Evolutionary conservation across 2,888 invertebrate species (phyloP).

Genomic region (Brachylomia viminalis): DNA sequence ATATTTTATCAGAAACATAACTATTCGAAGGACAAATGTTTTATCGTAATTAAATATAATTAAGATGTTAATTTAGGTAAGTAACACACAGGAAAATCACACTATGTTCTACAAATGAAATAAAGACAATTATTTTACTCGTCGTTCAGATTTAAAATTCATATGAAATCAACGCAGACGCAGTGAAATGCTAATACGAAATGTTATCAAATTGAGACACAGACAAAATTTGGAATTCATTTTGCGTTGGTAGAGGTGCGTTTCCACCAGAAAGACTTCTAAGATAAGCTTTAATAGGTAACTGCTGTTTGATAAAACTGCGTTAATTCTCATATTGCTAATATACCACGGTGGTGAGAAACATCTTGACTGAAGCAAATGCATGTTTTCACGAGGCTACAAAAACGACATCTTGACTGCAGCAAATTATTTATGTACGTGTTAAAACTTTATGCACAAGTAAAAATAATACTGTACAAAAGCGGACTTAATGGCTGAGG

Average conservation of each 20-base stretch:
- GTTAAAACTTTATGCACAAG: too few relatives aligned
- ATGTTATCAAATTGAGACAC: slow-evolving; percentile 68
- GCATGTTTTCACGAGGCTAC: not conserved
- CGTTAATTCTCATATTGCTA: not conserved
- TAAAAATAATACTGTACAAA: too few relatives aligned
- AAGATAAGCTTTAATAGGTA: not conserved
- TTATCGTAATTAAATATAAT: slow-evolving; percentile 15
- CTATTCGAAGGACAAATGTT: slow-evolving; percentile 25
- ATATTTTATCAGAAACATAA: slow-evolving; percentile 3
- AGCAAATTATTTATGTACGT: too few relatives aligned
- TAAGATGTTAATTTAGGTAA: slow-evolving; percentile 27
- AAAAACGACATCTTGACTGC: too few relatives aligned
- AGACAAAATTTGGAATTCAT: slow-evolving; percentile 70
- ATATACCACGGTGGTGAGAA: not conserved
- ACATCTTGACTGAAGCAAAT: not conserved
- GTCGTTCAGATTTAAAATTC: slow-evolving; percentile 69
- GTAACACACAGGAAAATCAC: slow-evolving; percentile 8
- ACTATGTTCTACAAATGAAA: slow-evolving; percentile 24
- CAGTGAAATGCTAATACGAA: slow-evolving; percentile 69
- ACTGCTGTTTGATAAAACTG: too few relatives aligned
- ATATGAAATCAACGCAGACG: slow-evolving; percentile 71
- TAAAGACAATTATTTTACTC: slow-evolving; percentile 43
- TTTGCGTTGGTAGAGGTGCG: slow-evolving; percentile 53
- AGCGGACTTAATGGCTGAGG: too few relatives aligned
- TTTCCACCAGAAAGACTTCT: slow-evolving; percentile 23